These are phyloP conservation scores for Corapipo altera DNA, from an alignment of 2,113 vertebrate species.

Conservation along the genomic window DNA sequence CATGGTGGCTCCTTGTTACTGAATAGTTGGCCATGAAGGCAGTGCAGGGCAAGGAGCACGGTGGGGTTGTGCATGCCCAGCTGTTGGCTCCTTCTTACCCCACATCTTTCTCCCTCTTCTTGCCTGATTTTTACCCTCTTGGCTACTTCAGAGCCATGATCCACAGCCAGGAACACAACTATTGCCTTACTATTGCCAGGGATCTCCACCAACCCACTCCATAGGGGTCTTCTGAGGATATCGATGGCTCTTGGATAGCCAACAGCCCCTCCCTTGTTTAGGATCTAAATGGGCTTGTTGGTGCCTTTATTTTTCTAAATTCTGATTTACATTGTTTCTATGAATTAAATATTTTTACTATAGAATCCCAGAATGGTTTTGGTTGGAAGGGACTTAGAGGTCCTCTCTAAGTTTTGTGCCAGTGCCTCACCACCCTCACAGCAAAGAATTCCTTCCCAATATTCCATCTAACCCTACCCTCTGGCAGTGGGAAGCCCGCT, in stretches of 20 bases:
- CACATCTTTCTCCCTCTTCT: fast-evolving
- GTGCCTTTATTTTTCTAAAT: background rate
- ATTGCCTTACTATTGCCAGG: fast-evolving
- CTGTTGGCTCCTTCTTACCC: fast-evolving
- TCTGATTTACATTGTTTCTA: fast-evolving
- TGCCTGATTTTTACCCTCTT: background rate
- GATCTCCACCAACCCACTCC: background rate
- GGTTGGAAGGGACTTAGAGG: fast-evolving
- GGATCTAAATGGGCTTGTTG: background rate
- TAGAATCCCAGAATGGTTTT: background rate
- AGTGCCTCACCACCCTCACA: background rate
- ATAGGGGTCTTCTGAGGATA: background rate
- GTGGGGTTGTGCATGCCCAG: background rate
- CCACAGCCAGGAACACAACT: fast-evolving
- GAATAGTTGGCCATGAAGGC: background rate
- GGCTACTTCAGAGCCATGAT: fast-evolving
- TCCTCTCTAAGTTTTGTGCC: fast-evolving
- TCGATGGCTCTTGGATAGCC: background rate
- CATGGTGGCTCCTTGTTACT: fast-evolving
- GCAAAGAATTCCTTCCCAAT: background rate
- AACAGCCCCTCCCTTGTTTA: fast-evolving
- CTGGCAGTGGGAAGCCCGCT: background rate
- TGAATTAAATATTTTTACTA: background rate
- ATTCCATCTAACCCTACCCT: fast-evolving
- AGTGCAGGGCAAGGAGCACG: background rate